These are phyloP conservation scores for Phasianus colchicus DNA, from an alignment of 2,113 vertebrate genomes.

Conservation along the genomic window DNA sequence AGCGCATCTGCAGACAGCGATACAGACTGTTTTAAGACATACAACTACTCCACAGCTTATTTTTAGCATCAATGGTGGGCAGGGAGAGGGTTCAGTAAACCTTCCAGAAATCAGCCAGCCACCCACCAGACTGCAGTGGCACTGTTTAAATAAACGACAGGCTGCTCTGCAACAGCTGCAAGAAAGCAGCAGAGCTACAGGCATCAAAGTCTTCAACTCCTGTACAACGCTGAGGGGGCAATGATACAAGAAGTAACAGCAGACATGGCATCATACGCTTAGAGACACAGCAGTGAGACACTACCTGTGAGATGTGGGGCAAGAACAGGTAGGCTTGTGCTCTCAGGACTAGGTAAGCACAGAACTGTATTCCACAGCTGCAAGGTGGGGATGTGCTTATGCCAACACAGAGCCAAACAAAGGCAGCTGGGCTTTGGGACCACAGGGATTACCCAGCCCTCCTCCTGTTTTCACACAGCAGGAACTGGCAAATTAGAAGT, in stretches of 20 bases:
- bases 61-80: slow-evolving; percentile 35
- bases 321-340: neutral
- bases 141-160: neutral
- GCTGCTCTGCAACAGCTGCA: slow-evolving; percentile 8
- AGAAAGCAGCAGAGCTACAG: neutral
- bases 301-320: slow-evolving; percentile 21
- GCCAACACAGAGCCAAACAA: neutral
- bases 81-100: slow-evolving; percentile 22
- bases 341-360: neutral
- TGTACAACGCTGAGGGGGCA: neutral
- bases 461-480: slow-evolving; percentile 3
- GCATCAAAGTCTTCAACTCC: neutral
- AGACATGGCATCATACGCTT: neutral
- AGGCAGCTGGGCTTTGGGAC: neutral
- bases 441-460: slow-evolving; percentile 7
- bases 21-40: neutral
- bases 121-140: slow-evolving; percentile 41
- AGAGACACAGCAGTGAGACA: neutral
- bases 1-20: neutral
- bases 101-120: slow-evolving; percentile 43
- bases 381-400: slow-evolving; percentile 46
- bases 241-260: neutral
- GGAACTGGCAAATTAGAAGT: neutral
- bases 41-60: neutral
- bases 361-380: slow-evolving; percentile 53